These are phyloP conservation scores for Sepiola atlantica DNA, from an alignment of 2,888 invertebrate species.

Conservation along the genomic window DNA sequence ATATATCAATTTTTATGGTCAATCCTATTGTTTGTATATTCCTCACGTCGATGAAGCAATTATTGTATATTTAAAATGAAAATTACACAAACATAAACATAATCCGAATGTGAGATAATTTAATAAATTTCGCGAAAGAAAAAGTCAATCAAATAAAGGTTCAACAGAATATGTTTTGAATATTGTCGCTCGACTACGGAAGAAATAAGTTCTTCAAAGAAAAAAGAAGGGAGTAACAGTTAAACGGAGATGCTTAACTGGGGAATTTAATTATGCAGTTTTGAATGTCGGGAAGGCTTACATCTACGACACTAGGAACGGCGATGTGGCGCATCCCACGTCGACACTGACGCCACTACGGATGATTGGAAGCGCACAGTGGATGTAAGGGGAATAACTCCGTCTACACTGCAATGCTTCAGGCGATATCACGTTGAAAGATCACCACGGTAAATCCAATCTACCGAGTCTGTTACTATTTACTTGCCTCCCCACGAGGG, in stretches of 20 bases:
- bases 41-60: not conserved
- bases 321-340: not conserved
- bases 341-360: not conserved
- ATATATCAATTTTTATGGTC: conserved; percentile 44
- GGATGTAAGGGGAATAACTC: not conserved
- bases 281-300: not conserved
- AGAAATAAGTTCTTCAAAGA: not conserved
- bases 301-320: not conserved
- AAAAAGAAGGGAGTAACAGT: not conserved
- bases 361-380: not conserved
- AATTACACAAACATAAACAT: not conserved
- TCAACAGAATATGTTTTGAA: no score
- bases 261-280: not conserved
- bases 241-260: not conserved
- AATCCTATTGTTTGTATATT: not conserved
- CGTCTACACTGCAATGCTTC: not conserved
- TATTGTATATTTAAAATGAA: not conserved
- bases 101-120: not conserved
- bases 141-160: not conserved
- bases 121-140: not conserved
- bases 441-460: no score
- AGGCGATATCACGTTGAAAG: no score
- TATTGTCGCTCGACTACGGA: not conserved
- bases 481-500: no score
- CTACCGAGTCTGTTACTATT: no score